Evolutionary conservation across 2,888 invertebrate species (phyloP).

Genomic region (Alitta virens): DNA sequence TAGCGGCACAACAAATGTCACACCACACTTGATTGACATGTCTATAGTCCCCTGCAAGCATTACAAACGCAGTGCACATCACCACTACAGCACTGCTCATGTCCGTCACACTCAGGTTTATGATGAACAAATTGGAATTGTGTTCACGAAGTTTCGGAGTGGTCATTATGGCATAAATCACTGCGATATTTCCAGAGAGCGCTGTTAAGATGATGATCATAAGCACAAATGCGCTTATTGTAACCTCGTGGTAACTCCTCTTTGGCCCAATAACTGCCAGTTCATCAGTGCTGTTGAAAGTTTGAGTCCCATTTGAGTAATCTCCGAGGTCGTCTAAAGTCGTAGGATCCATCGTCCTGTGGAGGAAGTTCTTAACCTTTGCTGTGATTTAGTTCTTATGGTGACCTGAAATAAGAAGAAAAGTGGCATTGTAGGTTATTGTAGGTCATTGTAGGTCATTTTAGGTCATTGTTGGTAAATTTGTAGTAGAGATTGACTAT

Average conservation of each 20-base stretch:
- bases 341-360: too few species aligned
- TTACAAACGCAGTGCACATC: conserved; percentile 39
- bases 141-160: conserved; percentile 35
- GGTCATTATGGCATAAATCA: conserved; percentile 37
- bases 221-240: conserved; percentile 29
- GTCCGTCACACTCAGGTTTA: conserved; percentile 48
- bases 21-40: conserved; percentile 35
- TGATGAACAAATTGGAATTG: conserved; percentile 41
- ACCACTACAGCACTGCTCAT: conserved; percentile 38
- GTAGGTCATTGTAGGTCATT: too few species aligned
- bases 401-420: too few species aligned
- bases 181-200: conserved; percentile 31
- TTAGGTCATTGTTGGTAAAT: too few species aligned
- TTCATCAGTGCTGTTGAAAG: too few species aligned
- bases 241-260: conserved; percentile 20
- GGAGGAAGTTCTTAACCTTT: too few species aligned
- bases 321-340: too few species aligned
- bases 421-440: too few species aligned
- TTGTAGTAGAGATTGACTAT: too few species aligned
- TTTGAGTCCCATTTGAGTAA: too few species aligned
- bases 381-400: too few species aligned
- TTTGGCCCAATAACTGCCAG: neutral
- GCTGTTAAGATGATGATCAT: conserved; percentile 28
- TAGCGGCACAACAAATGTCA: conserved; percentile 42
- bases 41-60: conserved; percentile 31